Conservation (phyloP, 2,888 invertebrate species). For the Drosophila peninsularis region DNA sequence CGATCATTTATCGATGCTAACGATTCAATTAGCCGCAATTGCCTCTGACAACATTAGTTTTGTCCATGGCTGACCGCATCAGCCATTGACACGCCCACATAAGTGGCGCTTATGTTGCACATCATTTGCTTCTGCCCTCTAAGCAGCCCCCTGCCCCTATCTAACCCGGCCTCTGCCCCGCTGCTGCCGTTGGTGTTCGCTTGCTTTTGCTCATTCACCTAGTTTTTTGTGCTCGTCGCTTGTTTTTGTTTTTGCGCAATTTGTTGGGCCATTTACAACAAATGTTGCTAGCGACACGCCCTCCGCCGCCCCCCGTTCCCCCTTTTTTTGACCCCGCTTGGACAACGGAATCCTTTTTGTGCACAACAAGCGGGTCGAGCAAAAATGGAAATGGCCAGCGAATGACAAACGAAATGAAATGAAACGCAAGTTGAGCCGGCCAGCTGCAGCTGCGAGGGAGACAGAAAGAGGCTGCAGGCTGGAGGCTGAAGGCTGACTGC, state of each 20-base stretch:
- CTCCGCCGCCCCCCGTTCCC: neutral
- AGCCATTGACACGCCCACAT: conserved; percentile 49
- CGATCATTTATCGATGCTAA: conserved; percentile 7
- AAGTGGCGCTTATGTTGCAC: conserved; percentile 59
- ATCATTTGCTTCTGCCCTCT: conserved; percentile 50
- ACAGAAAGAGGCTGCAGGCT: conserved; percentile 2
- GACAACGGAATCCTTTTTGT: conserved; percentile 68
- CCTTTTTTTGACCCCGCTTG: conserved; percentile 20
- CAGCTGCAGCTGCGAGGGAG: conserved; percentile 6
- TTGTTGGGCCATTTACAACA: conserved; percentile 67
- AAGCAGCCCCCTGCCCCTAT: neutral
- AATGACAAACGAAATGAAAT: conserved; percentile 49
- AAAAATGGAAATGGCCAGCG: conserved; percentile 48
- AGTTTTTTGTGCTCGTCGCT: conserved; percentile 35
- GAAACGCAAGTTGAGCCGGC: conserved; percentile 6
- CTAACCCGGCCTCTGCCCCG: neutral
- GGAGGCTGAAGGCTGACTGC: neutral
- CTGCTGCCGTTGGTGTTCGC: neutral
- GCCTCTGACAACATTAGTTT: conserved; percentile 3
- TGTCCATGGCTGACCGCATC: conserved; percentile 27
- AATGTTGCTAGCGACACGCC: conserved; percentile 54
- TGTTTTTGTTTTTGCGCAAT: conserved; percentile 58
- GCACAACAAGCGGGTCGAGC: conserved; percentile 35
- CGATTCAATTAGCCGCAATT: conserved; percentile 43
- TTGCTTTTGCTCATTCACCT: conserved; percentile 4